These are phyloP conservation scores for Lethenteron camtschaticum DNA, from an alignment of 2,113 vertebrate species.

Conservation along the genomic window DNA sequence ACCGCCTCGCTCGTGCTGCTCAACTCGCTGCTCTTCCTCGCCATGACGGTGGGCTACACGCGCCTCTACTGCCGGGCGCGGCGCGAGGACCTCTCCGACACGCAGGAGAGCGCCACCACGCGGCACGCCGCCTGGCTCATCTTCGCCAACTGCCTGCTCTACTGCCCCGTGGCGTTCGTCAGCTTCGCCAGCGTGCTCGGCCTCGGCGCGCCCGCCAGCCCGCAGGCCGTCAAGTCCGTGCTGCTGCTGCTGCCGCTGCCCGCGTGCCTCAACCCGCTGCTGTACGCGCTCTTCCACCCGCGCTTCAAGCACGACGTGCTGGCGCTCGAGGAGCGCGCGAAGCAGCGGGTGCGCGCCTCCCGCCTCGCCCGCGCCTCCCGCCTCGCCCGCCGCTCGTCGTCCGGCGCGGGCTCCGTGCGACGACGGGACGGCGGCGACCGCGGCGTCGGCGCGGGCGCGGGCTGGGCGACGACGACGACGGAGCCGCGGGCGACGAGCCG, in stretches of 20 bases:
- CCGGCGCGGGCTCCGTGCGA: too few species aligned
- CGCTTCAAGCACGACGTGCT: slow-evolving; percentile 52
- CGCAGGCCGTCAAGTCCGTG: slow-evolving; percentile 44
- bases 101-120: slow-evolving; percentile 38
- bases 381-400: too few species aligned
- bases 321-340: too few species aligned
- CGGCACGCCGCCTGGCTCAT: slow-evolving; percentile 62
- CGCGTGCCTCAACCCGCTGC: slow-evolving; percentile 61
- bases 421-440: too few species aligned
- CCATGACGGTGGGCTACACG: slow-evolving; percentile 56
- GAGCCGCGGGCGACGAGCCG: too few species aligned
- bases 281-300: slow-evolving; percentile 70
- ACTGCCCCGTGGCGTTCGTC: slow-evolving; percentile 54
- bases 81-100: slow-evolving; percentile 14
- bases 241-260: slow-evolving; percentile 58
- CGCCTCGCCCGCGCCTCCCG: too few species aligned
- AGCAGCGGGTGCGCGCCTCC: too few species aligned
- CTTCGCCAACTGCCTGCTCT: slow-evolving; percentile 68
- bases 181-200: slow-evolving; percentile 20
- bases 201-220: slow-evolving; percentile 54
- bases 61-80: slow-evolving; percentile 58
- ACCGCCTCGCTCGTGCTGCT: slow-evolving; percentile 51
- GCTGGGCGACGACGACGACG: too few species aligned
- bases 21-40: slow-evolving; percentile 54
- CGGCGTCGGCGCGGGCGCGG: too few species aligned